These are phyloP conservation scores for Carollia perspicillata DNA, from an alignment of 2,113 vertebrate genomes.

Conservation along the genomic window DNA sequence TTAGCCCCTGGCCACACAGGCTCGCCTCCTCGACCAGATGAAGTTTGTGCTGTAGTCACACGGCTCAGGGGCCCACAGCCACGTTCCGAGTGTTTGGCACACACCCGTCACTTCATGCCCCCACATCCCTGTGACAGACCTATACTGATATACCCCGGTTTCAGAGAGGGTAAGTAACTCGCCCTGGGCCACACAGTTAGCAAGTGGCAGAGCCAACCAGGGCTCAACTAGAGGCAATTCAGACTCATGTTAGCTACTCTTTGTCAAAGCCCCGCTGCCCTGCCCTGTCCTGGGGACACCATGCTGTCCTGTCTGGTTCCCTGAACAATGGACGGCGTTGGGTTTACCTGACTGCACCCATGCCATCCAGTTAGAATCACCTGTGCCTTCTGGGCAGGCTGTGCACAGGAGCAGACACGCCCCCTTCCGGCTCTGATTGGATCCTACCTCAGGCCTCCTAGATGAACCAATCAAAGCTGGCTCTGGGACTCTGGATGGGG, in stretches of 20 bases:
- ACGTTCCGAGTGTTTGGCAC: background rate
- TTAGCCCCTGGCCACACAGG: background rate
- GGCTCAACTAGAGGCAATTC: background rate
- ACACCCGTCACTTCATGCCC: accelerated
- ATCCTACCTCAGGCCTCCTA: background rate
- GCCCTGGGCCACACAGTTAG: background rate
- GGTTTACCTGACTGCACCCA: background rate
- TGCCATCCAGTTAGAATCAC: background rate
- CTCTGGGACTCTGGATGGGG: background rate
- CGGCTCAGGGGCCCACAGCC: background rate
- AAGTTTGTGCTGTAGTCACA: too few relatives aligned
- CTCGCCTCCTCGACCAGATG: too few relatives aligned
- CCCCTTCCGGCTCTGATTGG: background rate
- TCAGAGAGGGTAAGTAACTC: background rate
- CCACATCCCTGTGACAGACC: accelerated
- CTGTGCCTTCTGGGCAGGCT: background rate
- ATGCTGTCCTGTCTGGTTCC: background rate
- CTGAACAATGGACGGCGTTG: background rate
- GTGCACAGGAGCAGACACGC: background rate
- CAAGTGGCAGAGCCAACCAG: accelerated
- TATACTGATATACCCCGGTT: background rate
- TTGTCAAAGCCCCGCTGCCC: background rate
- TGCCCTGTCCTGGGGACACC: background rate
- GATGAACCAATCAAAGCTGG: background rate
- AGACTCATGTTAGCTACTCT: too few relatives aligned